phyloP scores from a whole-genome alignment of 2,888 invertebrate genomes.

The Rhodophaea formosa region DNA sequence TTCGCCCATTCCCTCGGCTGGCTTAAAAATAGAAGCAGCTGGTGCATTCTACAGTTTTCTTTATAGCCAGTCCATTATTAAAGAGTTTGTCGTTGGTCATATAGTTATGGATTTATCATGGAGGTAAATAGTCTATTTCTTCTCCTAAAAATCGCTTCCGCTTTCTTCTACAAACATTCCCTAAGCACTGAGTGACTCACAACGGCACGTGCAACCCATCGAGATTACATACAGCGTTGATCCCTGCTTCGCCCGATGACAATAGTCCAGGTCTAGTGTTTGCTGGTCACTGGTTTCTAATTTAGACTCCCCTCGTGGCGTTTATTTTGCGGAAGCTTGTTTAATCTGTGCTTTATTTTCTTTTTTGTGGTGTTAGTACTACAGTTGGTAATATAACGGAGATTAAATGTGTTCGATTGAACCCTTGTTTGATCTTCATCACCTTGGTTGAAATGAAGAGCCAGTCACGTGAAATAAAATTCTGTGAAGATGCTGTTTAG shows the following conservation, averaged over 20 bases:
- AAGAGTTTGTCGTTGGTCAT: no score
- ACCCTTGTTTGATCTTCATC: no score
- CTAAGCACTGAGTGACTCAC: background rate
- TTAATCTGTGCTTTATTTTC: slow-evolving; percentile 4
- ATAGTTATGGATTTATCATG: no score
- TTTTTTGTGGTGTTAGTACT: slow-evolving; percentile 1
- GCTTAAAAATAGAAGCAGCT: no score
- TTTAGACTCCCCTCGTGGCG: slow-evolving; percentile 9
- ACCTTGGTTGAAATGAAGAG: no score
- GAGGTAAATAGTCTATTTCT: no score
- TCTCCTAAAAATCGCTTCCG: background rate
- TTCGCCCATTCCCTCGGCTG: no score
- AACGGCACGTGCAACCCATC: slow-evolving; percentile 7
- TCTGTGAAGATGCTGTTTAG: no score
- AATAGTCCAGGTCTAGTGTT: slow-evolving; percentile 13
- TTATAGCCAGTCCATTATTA: no score
- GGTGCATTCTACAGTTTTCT: no score
- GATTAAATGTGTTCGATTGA: background rate
- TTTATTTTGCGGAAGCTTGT: slow-evolving; percentile 2
- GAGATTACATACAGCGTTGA: slow-evolving; percentile 11
- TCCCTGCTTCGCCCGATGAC: slow-evolving; percentile 13
- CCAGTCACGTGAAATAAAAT: no score
- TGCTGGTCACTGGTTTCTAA: slow-evolving; percentile 13
- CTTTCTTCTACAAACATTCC: background rate
- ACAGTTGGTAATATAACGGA: background rate